Conservation (phyloP, 2,113 vertebrate species). For the Paramormyrops kingsleyae region DNA sequence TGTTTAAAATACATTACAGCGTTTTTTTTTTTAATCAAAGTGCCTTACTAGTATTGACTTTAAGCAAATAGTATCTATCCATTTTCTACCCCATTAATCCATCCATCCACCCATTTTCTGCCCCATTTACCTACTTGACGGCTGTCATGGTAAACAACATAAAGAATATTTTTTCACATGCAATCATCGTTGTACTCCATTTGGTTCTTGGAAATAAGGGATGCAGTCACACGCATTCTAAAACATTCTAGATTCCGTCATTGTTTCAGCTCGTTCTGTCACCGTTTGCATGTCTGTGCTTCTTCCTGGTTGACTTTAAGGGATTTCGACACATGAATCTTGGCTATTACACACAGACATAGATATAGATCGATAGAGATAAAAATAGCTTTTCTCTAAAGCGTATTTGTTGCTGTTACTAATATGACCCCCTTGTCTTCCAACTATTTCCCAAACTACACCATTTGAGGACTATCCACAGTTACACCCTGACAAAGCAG, state of each 20-base stretch:
- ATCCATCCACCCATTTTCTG: slow-evolving; percentile 1
- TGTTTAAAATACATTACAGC: neutral
- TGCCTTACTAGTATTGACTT: neutral
- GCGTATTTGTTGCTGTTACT: neutral
- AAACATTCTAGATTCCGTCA: neutral
- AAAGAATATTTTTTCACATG: neutral
- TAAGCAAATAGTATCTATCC: slow-evolving; percentile 6
- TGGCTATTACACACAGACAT: neutral
- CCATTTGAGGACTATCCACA: neutral
- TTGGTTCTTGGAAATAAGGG: neutral
- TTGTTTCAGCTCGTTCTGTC: neutral
- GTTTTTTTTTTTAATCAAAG: slow-evolving; percentile 11
- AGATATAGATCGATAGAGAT: neutral
- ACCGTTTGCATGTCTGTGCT: neutral
- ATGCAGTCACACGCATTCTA: neutral
- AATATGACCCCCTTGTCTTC: neutral
- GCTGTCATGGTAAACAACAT: neutral
- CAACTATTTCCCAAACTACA: neutral
- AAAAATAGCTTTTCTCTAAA: neutral
- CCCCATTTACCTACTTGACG: neutral
- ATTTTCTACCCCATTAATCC: neutral
- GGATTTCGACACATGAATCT: neutral
- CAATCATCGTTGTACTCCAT: neutral
- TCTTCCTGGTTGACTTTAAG: neutral
- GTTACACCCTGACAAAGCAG: neutral